Conservation (phyloP, 2,797 vertebrate genomes). For the Pogonophryne albipinna region DNA sequence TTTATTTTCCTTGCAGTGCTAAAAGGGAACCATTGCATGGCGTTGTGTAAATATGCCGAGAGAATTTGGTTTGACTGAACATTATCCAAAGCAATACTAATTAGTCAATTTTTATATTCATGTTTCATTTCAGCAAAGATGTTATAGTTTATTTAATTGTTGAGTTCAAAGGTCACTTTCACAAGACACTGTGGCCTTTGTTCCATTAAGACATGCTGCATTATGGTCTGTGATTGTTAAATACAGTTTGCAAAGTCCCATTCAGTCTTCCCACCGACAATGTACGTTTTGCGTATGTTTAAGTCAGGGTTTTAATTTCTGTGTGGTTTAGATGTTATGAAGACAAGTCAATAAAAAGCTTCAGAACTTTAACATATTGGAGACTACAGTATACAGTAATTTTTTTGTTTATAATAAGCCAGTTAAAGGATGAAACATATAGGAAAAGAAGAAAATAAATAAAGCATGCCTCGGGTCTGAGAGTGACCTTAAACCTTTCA, state of each 20-base stretch:
- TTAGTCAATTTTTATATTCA: background rate
- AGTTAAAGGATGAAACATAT: too few species aligned
- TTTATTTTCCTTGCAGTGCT: slow-evolving; percentile 4
- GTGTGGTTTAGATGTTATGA: too few species aligned
- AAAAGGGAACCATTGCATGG: background rate
- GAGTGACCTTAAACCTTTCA: background rate
- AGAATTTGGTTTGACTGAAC: background rate
- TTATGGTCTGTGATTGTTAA: background rate
- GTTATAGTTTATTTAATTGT: background rate
- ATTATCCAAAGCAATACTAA: slow-evolving; percentile 3
- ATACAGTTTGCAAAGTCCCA: background rate
- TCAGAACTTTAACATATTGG: too few species aligned
- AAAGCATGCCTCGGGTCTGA: background rate
- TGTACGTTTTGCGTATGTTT: background rate
- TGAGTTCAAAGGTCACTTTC: background rate
- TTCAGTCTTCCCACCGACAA: background rate
- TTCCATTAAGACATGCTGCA: background rate
- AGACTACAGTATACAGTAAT: too few species aligned
- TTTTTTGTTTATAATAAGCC: too few species aligned
- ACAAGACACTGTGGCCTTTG: background rate
- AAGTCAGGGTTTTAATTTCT: too few species aligned
- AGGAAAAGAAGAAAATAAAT: background rate
- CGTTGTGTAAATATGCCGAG: slow-evolving; percentile 4
- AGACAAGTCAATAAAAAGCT: too few species aligned
- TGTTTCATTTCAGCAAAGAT: background rate